Percentiles rank a stretch among this genome's conserved stretches.
phyloP scores from a whole-genome alignment of 2,888 invertebrate genomes.

The Dorcus hopei region DNA sequence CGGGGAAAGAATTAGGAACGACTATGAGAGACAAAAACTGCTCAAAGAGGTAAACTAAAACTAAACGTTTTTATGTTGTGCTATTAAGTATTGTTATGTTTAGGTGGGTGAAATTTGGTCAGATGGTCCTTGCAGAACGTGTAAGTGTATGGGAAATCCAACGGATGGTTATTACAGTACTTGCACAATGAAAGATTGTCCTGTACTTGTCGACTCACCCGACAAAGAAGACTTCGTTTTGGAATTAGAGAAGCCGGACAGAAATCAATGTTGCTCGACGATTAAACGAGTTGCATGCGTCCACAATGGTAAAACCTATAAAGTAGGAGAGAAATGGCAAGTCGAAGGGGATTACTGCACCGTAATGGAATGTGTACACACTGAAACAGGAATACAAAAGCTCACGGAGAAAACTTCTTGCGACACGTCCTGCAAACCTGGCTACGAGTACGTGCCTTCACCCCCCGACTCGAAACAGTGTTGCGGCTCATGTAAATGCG shows the following conservation, averaged over 20 bases:
- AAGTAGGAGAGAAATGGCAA: slow-evolving; percentile 62
- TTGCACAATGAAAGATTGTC: slow-evolving; percentile 57
- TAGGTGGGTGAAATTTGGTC: slow-evolving; percentile 62
- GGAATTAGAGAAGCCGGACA: slow-evolving; percentile 50
- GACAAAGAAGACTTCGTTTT: slow-evolving; percentile 57
- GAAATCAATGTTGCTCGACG: slow-evolving; percentile 64
- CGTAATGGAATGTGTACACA: slow-evolving; percentile 53
- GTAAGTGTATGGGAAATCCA: slow-evolving; percentile 53
- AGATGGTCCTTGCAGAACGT: slow-evolving; percentile 69
- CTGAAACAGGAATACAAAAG: slow-evolving; percentile 53
- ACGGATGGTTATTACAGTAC: slow-evolving; percentile 40
- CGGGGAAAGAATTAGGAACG: slow-evolving; percentile 50
- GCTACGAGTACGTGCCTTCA: slow-evolving; percentile 54
- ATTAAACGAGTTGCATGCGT: slow-evolving; percentile 59
- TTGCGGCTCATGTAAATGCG: slow-evolving; percentile 63
- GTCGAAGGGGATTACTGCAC: slow-evolving; percentile 55
- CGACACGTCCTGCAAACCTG: slow-evolving; percentile 51
- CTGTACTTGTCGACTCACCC: slow-evolving; percentile 44
- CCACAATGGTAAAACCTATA: slow-evolving; percentile 42
- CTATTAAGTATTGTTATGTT: background rate
- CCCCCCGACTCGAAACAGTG: slow-evolving; percentile 51
- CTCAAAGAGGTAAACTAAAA: slow-evolving; percentile 52
- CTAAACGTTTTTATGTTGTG: no score
- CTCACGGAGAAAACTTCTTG: slow-evolving; percentile 57
- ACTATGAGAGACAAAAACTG: slow-evolving; percentile 50